Base-by-base conservation (phyloP, 2,113 vertebrate genomes). In the Centropristis striata region DNA sequence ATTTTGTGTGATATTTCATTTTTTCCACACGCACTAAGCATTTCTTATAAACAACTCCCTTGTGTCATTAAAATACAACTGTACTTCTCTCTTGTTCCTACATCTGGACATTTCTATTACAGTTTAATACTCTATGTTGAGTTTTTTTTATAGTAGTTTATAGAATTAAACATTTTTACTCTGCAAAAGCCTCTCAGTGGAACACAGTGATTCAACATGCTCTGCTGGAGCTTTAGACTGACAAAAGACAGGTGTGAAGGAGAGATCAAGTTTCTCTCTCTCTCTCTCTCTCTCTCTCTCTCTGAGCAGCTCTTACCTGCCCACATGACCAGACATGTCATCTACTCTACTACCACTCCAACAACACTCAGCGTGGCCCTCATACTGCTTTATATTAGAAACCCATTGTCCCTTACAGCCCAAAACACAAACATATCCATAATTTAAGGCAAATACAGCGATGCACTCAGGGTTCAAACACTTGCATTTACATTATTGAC, bases 261-360 rank as follows among this genome's bases (percentile, higher is more conserved):
- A 81, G 61, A 76, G 67, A 81, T 87, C 78, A 77, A 47, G 78
- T 92, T 91, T 86, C 81, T 86, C 4, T 16, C 27, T 46, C 28
- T 54, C 68, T 54, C 68, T 67, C 67, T 55, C 65, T 78, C 70
- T 73, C 74, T 70, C 7, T 28, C 46, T 47, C 86, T 46, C 28
- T 60, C 63, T 84, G 54, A 83, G 78, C 80, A 74, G 77, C 88
- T 85, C 70, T 64, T 76, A 86, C 84, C 84, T 91, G 86, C 69
- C 86, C 84, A 90, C 95, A 95, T 92, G 95, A 95, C 89, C 90
- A 94, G 93, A 94, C 95, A 94, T 92, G 95, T 88, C 89, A 90
- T 71, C 61, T 49, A 44, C 36, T 70, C 64, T 46, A 78, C 64
- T 32, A 37, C 44, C 11, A 15, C 86, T 82, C 32, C 75, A 85